Evolutionary conservation across 1,140 invertebrate genomes (phyloP), one percentile per base, ranked within the genome.

Genomic region (Trypoxylus dichotomus): DNA sequence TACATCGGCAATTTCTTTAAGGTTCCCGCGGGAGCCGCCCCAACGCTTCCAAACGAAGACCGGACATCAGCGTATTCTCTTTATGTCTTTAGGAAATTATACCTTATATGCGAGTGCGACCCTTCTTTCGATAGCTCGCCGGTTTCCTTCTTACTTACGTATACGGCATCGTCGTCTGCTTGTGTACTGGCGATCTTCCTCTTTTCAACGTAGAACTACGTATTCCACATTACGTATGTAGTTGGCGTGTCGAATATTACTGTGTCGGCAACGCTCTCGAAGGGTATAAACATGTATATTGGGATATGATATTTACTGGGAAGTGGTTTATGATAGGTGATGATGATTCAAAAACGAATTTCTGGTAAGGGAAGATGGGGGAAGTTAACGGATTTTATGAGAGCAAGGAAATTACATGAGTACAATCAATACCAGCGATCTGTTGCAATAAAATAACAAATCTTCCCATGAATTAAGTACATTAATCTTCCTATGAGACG

Each of bases 1-100:
- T 85, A 85, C 83, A 84, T 85, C 84, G 84, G 82, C 82, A 83
- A 85, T 85, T 85, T 85, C 84, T 85, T 85, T 85, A 85, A 83
- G 81, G 81, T 78, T 84, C 83, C 84, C 84, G 71, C 37, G 84
- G 79, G 84, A 80, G 41, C 73, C 42, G 78, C 78, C 77, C 79
- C 79, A 79, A 78, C 75, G 80, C 58, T 76, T 78, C 60, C 21
- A 24, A 68, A 21, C 32, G 21, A 68, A 68, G 24, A 78, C 80
- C 79, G 83, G 82, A 84, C 83, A 83, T 83, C 80, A 81, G 79
- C 80, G 83, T 84, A 83, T 84, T 84, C 82, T 83, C 82, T 84
- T 84, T 82, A 84, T 84, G 83, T 84, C 79, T 78, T 80, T 79
- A 79, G 80, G 80, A 84, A 84, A 84, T 84, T 83, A 84, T 84